phyloP scores from a whole-genome alignment of 1,140 invertebrate genomes.

The Cotesia vestalis region DNA sequence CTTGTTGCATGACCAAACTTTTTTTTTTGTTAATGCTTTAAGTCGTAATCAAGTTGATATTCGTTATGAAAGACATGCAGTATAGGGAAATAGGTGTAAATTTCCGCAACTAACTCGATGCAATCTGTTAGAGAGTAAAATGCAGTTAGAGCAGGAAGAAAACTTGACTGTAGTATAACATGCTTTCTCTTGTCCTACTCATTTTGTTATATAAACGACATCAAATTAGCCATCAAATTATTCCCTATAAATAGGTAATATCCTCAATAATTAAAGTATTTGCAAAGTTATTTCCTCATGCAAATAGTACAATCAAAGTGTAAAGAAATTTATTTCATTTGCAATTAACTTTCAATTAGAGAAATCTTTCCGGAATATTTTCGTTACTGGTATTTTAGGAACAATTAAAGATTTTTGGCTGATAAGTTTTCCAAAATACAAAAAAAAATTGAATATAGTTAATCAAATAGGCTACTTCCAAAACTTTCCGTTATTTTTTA shows the following conservation, averaged over 20 bases:
- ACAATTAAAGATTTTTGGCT: too few species aligned
- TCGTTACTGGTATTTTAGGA: too few species aligned
- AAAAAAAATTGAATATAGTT: too few species aligned
- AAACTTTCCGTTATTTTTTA: too few species aligned
- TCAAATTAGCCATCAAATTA: constrained; percentile 16
- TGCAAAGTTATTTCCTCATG: not conserved
- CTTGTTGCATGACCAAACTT: too few species aligned
- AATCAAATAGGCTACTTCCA: too few species aligned
- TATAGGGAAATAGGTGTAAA: not conserved
- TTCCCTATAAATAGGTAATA: constrained; percentile 29
- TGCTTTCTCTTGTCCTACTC: constrained; percentile 37
- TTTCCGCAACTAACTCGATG: not conserved
- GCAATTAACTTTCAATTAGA: too few species aligned
- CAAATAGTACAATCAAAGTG: not conserved
- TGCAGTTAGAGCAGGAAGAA: constrained; percentile 47
- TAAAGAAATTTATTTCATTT: not conserved
- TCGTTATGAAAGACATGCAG: not conserved
- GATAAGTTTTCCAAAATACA: too few species aligned
- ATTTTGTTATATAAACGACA: constrained; percentile 30
- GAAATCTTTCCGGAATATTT: too few species aligned
- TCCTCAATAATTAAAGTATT: not conserved
- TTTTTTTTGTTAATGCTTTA: too few species aligned
- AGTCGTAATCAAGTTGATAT: too few species aligned
- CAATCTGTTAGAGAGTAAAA: constrained; percentile 40
- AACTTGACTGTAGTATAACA: constrained; percentile 33